phyloP scores from a whole-genome alignment of 2,888 invertebrate genomes.

The Apamea monoglypha region DNA sequence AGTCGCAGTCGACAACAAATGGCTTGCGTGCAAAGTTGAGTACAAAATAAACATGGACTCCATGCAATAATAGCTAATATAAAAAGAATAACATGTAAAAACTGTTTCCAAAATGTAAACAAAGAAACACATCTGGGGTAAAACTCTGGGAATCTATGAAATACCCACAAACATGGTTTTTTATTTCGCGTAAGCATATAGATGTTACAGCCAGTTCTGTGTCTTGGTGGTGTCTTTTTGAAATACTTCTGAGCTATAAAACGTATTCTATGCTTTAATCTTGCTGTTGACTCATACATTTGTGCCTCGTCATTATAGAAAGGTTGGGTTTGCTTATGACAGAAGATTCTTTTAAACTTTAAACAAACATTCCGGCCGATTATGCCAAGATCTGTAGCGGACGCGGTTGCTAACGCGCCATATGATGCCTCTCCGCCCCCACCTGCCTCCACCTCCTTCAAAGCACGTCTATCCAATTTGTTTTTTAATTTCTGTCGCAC shows the following conservation, averaged over 20 bases:
- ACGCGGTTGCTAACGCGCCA: neutral
- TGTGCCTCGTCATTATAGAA: conserved; percentile 5
- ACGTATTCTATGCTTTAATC: conserved; percentile 29
- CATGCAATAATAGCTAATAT: conserved; percentile 46
- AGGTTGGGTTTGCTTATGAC: neutral
- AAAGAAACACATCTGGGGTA: conserved; percentile 47
- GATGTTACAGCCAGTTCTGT: neutral
- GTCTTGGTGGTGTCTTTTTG: neutral
- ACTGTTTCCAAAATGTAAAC: conserved; percentile 30
- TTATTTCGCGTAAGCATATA: conserved; percentile 22
- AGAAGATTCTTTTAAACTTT: neutral
- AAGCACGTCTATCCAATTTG: conserved; percentile 36
- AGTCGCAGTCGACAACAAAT: neutral
- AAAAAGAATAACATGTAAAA: conserved; percentile 33
- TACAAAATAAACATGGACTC: conserved; percentile 51
- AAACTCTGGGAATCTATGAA: conserved; percentile 29
- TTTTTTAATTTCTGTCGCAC: neutral
- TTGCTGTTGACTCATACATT: conserved; percentile 37
- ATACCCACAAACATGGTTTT: conserved; percentile 46
- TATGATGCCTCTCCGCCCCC: neutral
- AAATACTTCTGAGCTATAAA: conserved; percentile 31
- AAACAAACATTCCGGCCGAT: neutral
- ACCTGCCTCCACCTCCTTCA: conserved; percentile 11
- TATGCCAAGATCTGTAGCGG: conserved; percentile 22
- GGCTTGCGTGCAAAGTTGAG: conserved; percentile 14